These are phyloP conservation scores for Dicyrtoma fusca DNA, from an alignment of 2,888 invertebrate species.

Conservation along the genomic window DNA sequence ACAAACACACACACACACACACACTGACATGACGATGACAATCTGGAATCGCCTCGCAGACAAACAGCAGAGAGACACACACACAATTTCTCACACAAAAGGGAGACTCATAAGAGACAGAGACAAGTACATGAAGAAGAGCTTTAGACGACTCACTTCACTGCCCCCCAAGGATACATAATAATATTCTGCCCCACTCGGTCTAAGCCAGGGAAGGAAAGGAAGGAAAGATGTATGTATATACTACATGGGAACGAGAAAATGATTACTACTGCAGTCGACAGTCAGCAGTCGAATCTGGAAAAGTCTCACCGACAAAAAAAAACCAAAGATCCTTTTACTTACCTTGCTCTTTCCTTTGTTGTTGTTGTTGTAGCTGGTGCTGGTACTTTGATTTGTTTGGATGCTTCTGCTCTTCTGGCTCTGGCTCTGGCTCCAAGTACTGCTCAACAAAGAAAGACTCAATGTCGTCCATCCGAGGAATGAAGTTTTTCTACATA, in stretches of 20 bases:
- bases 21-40: not conserved
- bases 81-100: conserved; percentile 16
- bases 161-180: conserved; percentile 38
- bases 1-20: conserved; percentile 3
- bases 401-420: not conserved
- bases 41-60: not conserved
- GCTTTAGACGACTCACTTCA: conserved; percentile 27
- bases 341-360: not conserved
- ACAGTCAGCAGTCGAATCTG: too few relatives aligned
- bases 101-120: conserved; percentile 17
- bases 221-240: too few relatives aligned
- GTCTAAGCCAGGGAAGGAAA: conserved; percentile 6
- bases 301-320: too few relatives aligned
- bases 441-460: conserved; percentile 40
- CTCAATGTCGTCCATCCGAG: conserved; percentile 55
- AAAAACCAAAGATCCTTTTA: not conserved
- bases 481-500: conserved; percentile 46
- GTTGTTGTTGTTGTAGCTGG: not conserved
- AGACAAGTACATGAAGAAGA: conserved; percentile 20
- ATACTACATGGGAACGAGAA: not conserved
- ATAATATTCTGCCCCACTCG: conserved; percentile 26
- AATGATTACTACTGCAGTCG: conserved; percentile 1
- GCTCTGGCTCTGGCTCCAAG: conserved; percentile 5
- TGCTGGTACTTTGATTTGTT: conserved; percentile 13
- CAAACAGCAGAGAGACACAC: conserved; percentile 1